Evolutionary conservation across 2,113 vertebrate species (phyloP), one percentile per base, ranked within the genome.

Genomic region (Lampris incognitus): DNA sequence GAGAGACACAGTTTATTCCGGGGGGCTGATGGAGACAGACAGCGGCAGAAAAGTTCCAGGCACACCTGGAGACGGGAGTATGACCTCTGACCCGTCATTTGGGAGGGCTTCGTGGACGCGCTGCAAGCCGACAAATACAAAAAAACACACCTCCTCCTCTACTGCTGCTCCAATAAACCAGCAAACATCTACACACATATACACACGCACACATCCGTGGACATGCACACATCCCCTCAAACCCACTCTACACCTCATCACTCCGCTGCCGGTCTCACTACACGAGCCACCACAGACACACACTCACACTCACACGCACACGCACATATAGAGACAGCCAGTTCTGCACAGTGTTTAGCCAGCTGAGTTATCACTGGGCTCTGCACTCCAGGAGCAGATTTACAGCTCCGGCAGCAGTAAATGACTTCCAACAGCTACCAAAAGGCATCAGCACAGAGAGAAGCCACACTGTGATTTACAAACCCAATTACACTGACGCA

Each of bases 401-500:
- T 92, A 90, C 77, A 83, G 73, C 83, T 72, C 68, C 72, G 80
- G 81, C 86, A 66, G 78, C 58, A n/a, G 81, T 69, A 84, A 87
- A 84, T 86, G 76, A 89, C 80, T 89, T 71, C 80, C 80, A 82
- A 70, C 87, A 86, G 88, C 79, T 24, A 24, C 24, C 24, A 24
- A 24, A 24, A 24, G 79, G 89, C 85, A 88, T 86, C 81, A 80
- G 85, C 81, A 74, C 74, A 60, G 71, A 85, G 79, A 78, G 85
- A 70, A 68, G 60, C 6, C 70, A 76, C 67, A 76, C 78, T 74
- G 78, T 86, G 87, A 90, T 90, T 90, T 89, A 87, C 84, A 81
- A 88, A 81, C 69, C 86, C 79, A 87, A 91, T 89, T 89, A 90
- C 85, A 90, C 88, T 79, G 50, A 85, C 83, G 86, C 83, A 85